phyloP scores from a whole-genome alignment of 2,797 vertebrate genomes.

The Falco naumanni region DNA sequence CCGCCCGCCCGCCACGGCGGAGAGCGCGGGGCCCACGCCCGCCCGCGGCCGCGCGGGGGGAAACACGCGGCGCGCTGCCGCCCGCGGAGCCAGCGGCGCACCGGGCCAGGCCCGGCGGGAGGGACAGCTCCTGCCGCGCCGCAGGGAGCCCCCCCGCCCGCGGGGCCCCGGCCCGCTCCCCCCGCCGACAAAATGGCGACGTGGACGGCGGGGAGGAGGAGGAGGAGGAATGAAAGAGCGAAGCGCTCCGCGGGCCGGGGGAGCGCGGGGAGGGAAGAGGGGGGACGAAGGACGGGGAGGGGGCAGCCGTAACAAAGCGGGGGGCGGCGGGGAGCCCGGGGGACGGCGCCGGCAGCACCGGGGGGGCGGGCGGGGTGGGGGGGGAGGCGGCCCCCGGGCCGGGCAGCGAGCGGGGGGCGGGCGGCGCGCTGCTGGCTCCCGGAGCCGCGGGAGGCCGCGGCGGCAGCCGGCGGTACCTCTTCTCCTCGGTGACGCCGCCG shows the following conservation, averaged over 20 bases:
- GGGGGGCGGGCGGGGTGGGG: neutral
- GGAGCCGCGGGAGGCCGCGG: neutral
- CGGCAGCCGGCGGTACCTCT: constrained; percentile 81
- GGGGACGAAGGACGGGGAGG: neutral
- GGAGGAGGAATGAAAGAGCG: neutral
- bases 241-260: neutral
- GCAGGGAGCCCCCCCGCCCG: neutral
- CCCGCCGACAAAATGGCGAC: constrained; percentile 82
- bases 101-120: neutral
- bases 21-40: neutral
- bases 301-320: neutral
- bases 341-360: neutral
- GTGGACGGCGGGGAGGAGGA: constrained; percentile 50
- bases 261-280: neutral
- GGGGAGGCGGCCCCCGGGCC: neutral
- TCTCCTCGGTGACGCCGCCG: constrained; percentile 88
- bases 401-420: neutral
- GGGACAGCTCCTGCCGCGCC: neutral
- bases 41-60: neutral
- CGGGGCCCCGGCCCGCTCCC: constrained; percentile 33
- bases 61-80: neutral
- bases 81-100: neutral
- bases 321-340: neutral
- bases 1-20: neutral
- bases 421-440: neutral